Conservation (phyloP, 2,888 invertebrate species). For the Drosophila multiciliata region DNA sequence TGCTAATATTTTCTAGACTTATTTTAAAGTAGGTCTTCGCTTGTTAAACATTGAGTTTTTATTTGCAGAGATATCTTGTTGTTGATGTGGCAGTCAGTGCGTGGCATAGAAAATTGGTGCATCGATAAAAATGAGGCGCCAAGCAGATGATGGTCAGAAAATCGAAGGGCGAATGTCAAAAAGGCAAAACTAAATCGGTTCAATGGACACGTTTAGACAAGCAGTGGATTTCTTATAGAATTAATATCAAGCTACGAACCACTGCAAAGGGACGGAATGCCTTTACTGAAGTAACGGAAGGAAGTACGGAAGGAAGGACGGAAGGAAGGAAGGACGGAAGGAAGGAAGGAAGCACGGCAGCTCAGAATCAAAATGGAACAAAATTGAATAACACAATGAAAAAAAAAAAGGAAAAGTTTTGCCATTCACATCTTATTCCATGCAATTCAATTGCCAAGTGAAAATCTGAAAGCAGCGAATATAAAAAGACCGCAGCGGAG, state of each 20-base stretch:
- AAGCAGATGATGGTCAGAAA: slow-evolving; percentile 41
- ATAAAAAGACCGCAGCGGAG: not conserved
- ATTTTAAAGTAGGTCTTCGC: not conserved
- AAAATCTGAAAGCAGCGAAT: slow-evolving; percentile 42
- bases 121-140: slow-evolving; percentile 58
- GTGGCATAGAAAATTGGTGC: slow-evolving; percentile 38
- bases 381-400: slow-evolving; percentile 1
- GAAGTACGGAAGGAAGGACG: slow-evolving; percentile 13
- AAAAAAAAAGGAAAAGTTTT: slow-evolving; percentile 28
- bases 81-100: slow-evolving; percentile 29
- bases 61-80: not conserved
- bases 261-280: slow-evolving; percentile 16
- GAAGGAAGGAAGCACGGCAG: slow-evolving; percentile 17
- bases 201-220: slow-evolving; percentile 74
- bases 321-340: slow-evolving; percentile 15
- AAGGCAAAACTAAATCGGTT: slow-evolving; percentile 50
- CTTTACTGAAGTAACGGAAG: slow-evolving; percentile 8
- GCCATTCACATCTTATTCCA: slow-evolving; percentile 41
- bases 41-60: not conserved
- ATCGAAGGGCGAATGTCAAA: not conserved
- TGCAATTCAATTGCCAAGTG: slow-evolving; percentile 74
- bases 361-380: not conserved
- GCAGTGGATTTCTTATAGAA: slow-evolving; percentile 77
- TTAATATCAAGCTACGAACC: slow-evolving; percentile 70
- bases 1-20: not conserved